Evolutionary conservation across 2,888 invertebrate species (phyloP).

Genomic region (Trissonchulus latispiculum): DNA sequence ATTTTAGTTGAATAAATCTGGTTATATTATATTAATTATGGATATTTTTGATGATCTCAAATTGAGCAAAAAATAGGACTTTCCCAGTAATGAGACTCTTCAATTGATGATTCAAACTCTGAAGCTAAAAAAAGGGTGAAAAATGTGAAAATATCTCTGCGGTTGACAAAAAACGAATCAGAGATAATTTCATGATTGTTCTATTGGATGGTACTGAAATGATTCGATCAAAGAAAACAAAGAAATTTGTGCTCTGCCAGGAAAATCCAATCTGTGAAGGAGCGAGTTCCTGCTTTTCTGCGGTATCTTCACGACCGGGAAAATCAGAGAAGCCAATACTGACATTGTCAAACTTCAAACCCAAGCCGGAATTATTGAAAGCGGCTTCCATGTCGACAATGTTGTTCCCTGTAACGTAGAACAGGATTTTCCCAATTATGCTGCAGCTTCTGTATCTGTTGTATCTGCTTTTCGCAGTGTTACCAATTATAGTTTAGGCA

Average conservation of each 20-base stretch:
- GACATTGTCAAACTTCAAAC: neutral
- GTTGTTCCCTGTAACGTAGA: neutral
- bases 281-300: neutral
- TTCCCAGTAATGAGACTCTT: no score
- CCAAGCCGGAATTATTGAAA: neutral
- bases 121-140: no score
- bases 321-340: neutral
- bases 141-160: no score
- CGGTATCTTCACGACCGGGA: neutral
- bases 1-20: no score
- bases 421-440: neutral
- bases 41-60: no score
- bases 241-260: neutral
- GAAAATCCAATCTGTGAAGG: neutral
- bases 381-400: neutral
- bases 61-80: no score
- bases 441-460: neutral
- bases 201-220: no score
- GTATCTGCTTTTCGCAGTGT: neutral
- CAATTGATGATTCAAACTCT: no score
- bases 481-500: neutral
- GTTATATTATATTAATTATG: no score
- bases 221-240: no score
- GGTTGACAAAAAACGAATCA: no score
- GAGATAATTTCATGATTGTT: no score